Evolutionary conservation across 2,797 vertebrate genomes (phyloP).

Genomic region (Arrhamphus sclerolepis): DNA sequence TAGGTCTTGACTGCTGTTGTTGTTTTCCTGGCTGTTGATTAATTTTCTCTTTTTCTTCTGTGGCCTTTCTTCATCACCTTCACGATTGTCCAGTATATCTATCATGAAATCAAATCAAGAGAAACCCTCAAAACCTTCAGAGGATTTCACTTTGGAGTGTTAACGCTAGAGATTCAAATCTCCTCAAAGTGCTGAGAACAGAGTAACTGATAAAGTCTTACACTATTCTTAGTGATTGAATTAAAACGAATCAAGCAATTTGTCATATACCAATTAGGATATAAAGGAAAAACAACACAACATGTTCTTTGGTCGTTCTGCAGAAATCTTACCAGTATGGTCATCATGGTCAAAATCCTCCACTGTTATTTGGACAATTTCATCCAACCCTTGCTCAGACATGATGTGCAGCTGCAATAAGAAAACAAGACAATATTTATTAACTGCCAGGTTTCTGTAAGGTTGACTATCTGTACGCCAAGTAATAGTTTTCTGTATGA

Average conservation of each 20-base stretch:
- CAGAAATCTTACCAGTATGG: conserved; percentile 82
- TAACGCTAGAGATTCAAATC: background rate
- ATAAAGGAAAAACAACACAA: background rate
- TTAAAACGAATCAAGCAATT: background rate
- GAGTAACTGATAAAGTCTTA: background rate
- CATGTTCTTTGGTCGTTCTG: background rate
- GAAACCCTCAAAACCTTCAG: conserved; percentile 15
- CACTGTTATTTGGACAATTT: conserved; percentile 97
- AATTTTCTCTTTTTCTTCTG: conserved; percentile 90
- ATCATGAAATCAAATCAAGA: conserved; percentile 43
- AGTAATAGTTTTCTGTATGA: too few relatives aligned
- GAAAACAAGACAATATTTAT: background rate
- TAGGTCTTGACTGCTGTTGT: conserved; percentile 88
- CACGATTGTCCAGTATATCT: conserved; percentile 92
- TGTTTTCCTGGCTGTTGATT: conserved; percentile 87
- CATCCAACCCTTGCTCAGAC: conserved; percentile 94
- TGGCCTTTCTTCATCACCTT: conserved; percentile 88
- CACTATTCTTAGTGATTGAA: background rate
- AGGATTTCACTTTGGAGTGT: conserved; percentile 2
- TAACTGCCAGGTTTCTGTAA: background rate
- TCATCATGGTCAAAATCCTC: conserved; percentile 89
- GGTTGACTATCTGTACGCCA: background rate
- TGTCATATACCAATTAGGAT: background rate
- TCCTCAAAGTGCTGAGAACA: background rate
- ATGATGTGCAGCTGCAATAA: conserved; percentile 86